phyloP scores from a whole-genome alignment of 1,140 invertebrate species.

The Calliopsis andreniformis region DNA sequence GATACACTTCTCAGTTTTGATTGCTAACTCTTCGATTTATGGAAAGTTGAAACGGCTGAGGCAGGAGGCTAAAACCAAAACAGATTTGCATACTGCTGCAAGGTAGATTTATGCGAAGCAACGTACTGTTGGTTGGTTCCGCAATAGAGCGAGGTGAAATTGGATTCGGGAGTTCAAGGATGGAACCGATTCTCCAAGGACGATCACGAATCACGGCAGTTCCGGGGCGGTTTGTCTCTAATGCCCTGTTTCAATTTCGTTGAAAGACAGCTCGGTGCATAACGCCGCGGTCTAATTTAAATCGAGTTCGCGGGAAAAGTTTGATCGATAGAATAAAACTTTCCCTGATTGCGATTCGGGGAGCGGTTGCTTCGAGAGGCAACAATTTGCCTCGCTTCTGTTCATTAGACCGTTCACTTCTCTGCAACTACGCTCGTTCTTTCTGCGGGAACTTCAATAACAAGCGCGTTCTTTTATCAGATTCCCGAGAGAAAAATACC shows the following conservation, averaged over 20 bases:
- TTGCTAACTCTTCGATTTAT: no score
- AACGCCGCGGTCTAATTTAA: slow-evolving; percentile 23
- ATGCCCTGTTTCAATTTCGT: slow-evolving; percentile 21
- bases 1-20: no score
- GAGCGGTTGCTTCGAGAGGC: neutral
- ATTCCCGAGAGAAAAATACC: neutral
- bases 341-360: neutral
- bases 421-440: neutral
- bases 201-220: slow-evolving; percentile 20
- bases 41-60: no score
- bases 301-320: slow-evolving; percentile 36
- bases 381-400: neutral
- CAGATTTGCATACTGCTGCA: neutral
- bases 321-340: slow-evolving; percentile 59
- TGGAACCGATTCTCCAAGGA: slow-evolving; percentile 19
- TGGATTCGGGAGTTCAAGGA: slow-evolving; percentile 24
- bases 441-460: slow-evolving; percentile 2
- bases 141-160: slow-evolving; percentile 6
- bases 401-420: neutral
- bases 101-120: neutral
- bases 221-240: slow-evolving; percentile 13
- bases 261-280: neutral
- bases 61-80: no score
- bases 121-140: neutral
- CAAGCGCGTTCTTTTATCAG: neutral